Base-by-base conservation (phyloP, 2,888 invertebrate genomes). In the Drosophila nigritarsus region DNA sequence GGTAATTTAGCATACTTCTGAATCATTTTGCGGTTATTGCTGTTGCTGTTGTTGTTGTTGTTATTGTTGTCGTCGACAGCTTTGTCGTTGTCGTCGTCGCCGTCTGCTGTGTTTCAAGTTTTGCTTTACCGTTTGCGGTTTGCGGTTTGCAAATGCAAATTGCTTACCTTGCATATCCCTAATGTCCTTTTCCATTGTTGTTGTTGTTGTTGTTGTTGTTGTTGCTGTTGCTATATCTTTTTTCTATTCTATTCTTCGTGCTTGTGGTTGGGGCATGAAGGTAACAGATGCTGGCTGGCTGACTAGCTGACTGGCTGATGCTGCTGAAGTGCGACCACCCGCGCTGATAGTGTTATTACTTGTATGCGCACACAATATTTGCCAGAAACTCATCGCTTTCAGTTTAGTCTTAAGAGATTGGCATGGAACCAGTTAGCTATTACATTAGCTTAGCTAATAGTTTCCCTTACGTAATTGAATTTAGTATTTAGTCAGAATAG, bases 61-160 rank as follows among this genome's bases (percentile, higher is more conserved):
- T 32, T 29, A 42, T 66, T 29, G 24, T 64, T 59, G 62, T 74
- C 66, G 78, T 81, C 81, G 81, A 80, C 71, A 73, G 61, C 72
- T 61, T 64, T 68, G 66, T 36, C 36, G 30, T 49, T 9, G 60
- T 75, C 65, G 80, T 81, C 80, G 80, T 82, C 68, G 65, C 64
- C 59, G 64, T 63, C 55, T 66, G 49, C 49, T 81, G 65, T 79
- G 58, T 84, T 83, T 89, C 76, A 87, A 84, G 84, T 84, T 84
- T 87, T 82, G 82, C 87, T 73, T 89, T 80, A 89, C 78, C 78
- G 86, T 87, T 87, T 45, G 45, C 45, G 45, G 38, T 38, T 83
- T 89, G 88, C 89, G 85, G 90, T 80, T 83, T 86, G 90, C 90
- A 90, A 86, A 86, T 86, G 85, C 85, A 86, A 86, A 86, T 86